These are phyloP conservation scores for Oasisia sp. DNA, from an alignment of 2,888 invertebrate species.

Conservation along the genomic window DNA sequence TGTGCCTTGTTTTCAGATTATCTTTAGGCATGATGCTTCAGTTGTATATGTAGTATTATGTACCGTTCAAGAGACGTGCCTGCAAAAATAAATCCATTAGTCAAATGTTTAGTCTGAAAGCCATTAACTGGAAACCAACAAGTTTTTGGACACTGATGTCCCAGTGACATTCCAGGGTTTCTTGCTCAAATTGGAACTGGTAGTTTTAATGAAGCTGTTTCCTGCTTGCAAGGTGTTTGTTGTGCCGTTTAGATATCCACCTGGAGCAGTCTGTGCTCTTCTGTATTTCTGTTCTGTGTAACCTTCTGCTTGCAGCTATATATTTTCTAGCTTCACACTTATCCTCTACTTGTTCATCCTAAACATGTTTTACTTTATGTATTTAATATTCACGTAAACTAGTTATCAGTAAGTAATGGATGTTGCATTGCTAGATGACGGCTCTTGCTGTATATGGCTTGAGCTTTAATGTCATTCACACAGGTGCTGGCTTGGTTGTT, in stretches of 20 bases:
- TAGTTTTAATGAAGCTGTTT: background rate
- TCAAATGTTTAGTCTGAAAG: background rate
- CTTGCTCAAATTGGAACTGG: background rate
- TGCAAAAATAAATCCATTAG: background rate
- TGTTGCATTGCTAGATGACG: background rate
- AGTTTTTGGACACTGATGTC: background rate
- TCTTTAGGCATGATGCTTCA: too few relatives aligned
- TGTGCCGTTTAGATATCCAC: background rate
- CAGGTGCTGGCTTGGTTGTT: background rate
- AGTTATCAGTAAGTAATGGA: background rate
- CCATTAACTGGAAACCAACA: background rate
- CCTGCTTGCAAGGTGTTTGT: background rate
- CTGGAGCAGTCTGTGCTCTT: background rate
- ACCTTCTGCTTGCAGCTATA: background rate
- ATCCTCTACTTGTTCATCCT: background rate
- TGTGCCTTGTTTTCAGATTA: too few relatives aligned
- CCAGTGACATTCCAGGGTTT: background rate
- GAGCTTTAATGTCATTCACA: background rate
- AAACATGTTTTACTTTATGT: background rate
- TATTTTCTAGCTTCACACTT: background rate
- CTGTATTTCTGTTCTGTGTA: background rate
- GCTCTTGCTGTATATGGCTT: background rate
- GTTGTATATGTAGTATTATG: too few relatives aligned
- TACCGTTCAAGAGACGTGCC: too few relatives aligned
- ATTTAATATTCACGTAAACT: background rate